phyloP scores from a whole-genome alignment of 2,113 vertebrate species.

The Dasyornis broadbenti region DNA sequence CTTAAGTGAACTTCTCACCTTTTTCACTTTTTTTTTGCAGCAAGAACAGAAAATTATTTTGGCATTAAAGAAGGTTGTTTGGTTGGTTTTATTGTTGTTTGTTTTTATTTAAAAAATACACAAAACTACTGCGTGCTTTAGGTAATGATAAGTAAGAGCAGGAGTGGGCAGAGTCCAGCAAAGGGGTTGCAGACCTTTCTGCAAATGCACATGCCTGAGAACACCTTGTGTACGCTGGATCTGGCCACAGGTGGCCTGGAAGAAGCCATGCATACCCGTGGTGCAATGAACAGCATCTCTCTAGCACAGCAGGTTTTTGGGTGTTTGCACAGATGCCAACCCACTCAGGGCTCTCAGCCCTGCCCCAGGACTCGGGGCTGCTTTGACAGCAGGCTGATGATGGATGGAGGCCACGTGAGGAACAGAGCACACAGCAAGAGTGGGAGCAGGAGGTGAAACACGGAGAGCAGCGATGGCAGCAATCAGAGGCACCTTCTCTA shows the following conservation, averaged over 20 bases:
- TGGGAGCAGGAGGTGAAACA: not conserved
- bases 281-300: not conserved
- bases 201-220: not conserved
- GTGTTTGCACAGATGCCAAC: not conserved
- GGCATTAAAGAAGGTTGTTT: not conserved
- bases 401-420: not conserved
- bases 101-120: not conserved
- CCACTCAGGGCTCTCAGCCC: not conserved
- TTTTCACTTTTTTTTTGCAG: not conserved
- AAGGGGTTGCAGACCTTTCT: not conserved
- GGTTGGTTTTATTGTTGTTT: not conserved
- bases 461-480: not conserved
- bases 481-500: not conserved
- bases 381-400: accelerated
- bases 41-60: not conserved
- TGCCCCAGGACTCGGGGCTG: not conserved
- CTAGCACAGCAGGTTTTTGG: accelerated
- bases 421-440: not conserved
- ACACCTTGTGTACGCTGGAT: not conserved
- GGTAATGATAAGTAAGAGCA: not conserved
- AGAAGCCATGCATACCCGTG: accelerated
- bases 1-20: not conserved
- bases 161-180: not conserved
- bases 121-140: not conserved
- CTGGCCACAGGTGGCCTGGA: not conserved